These are phyloP conservation scores for Theonella swinhoei DNA, from an alignment of 37 sponge, comb jelly and placozoan species.

Conservation along the genomic window DNA sequence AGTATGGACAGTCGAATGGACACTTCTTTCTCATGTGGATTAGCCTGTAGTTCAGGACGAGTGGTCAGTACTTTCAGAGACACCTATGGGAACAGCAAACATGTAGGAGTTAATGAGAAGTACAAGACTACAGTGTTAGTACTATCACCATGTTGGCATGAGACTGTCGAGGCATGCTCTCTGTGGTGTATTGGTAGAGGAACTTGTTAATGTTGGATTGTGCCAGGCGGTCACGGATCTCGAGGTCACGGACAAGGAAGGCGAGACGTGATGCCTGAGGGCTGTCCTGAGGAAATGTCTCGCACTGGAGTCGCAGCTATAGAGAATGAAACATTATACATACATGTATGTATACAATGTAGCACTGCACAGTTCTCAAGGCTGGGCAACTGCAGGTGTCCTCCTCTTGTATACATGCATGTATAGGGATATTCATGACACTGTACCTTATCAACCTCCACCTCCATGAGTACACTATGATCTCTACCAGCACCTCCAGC, in stretches of 20 bases:
- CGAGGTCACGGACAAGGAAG: slow-evolving; percentile 80
- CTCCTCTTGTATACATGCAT: background rate
- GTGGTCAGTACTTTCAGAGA: slow-evolving; percentile 77
- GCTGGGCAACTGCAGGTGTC: background rate
- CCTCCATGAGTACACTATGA: slow-evolving; percentile 67
- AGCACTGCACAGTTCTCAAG: background rate
- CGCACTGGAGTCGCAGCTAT: slow-evolving; percentile 76
- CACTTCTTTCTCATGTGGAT: slow-evolving; percentile 52
- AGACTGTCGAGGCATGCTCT: slow-evolving; percentile 80
- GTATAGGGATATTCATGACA: background rate
- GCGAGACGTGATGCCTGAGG: slow-evolving; percentile 79
- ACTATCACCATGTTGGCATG: slow-evolving; percentile 83
- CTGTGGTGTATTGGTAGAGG: slow-evolving; percentile 88
- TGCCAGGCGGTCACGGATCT: slow-evolving; percentile 84
- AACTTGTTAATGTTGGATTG: slow-evolving; percentile 92
- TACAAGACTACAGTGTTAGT: background rate
- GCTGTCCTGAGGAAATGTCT: slow-evolving; percentile 62
- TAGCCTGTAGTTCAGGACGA: slow-evolving; percentile 53
- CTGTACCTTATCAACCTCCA: slow-evolving; percentile 76
- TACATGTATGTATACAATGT: background rate
- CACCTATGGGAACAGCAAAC: slow-evolving; percentile 31
- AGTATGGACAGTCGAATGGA: slow-evolving; percentile 76
- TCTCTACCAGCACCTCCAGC: slow-evolving; percentile 76
- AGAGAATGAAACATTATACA: background rate
- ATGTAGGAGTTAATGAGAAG: background rate